These are phyloP conservation scores for Paraescarpia echinospica DNA, from an alignment of 1,140 invertebrate genomes.

Conservation along the genomic window DNA sequence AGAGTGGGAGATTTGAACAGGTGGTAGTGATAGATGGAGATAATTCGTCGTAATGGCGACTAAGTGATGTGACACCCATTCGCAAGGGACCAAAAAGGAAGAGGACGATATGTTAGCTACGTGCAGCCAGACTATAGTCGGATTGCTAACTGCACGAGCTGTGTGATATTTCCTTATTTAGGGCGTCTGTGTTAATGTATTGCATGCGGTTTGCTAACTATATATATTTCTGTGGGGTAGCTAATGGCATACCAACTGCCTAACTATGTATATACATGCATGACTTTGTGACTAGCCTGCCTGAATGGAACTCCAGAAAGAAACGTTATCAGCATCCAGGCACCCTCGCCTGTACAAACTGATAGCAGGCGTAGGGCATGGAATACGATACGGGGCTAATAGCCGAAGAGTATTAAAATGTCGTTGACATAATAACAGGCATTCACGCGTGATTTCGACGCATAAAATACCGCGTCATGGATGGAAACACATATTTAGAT, in stretches of 20 bases:
- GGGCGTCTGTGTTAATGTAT: not conserved
- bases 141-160: too few species aligned
- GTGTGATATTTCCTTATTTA: too few species aligned
- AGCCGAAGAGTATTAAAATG: not conserved
- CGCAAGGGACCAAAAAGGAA: too few species aligned
- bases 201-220: not conserved
- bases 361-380: not conserved
- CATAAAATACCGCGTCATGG: not conserved
- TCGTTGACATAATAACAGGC: not conserved
- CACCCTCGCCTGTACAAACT: not conserved
- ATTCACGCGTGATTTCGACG: not conserved
- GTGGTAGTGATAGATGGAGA: too few species aligned
- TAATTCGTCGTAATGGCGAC: too few species aligned
- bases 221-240: too few species aligned
- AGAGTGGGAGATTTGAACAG: too few species aligned
- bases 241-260: too few species aligned
- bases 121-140: too few species aligned
- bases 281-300: not conserved
- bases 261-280: too few species aligned
- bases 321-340: not conserved
- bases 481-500: not conserved
- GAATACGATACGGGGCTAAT: not conserved
- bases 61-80: too few species aligned
- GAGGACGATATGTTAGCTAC: too few species aligned
- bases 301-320: not conserved